These are phyloP conservation scores for Morphnarchus princeps DNA, from an alignment of 2,113 vertebrate genomes.

Conservation along the genomic window DNA sequence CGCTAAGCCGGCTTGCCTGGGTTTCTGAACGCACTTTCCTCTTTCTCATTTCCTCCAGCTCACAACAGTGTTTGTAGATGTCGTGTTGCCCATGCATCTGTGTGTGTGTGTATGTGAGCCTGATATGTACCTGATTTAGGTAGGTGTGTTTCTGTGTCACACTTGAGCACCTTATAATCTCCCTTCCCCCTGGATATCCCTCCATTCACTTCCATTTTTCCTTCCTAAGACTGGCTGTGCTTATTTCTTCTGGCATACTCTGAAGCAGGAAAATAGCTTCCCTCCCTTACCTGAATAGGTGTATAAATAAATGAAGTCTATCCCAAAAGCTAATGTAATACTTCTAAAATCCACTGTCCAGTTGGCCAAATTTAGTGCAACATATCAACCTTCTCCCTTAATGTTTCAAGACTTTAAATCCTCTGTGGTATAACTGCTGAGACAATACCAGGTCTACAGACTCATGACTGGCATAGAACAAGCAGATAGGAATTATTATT, in stretches of 20 bases:
- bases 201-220: constrained; percentile 19
- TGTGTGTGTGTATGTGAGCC: constrained; percentile 12
- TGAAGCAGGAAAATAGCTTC: constrained; percentile 32
- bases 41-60: constrained; percentile 50
- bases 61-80: constrained; percentile 45
- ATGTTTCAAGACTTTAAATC: not conserved
- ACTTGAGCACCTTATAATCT: not conserved
- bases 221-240: constrained; percentile 20
- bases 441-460: not conserved
- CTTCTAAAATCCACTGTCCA: not conserved
- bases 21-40: constrained; percentile 53
- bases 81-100: constrained; percentile 19
- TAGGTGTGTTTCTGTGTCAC: constrained; percentile 46
- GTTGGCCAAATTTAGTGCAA: not conserved
- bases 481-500: not conserved
- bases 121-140: not conserved
- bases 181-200: not conserved
- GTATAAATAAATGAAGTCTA: not conserved
- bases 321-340: not conserved
- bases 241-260: constrained; percentile 18
- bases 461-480: not conserved
- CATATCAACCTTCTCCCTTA: not conserved
- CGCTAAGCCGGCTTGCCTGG: constrained; percentile 59
- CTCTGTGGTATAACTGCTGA: not conserved
- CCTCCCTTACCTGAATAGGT: not conserved